A percentile compares a stretch with the other conserved stretches of the same genome.
Evolutionary conservation across 2,797 vertebrate species (phyloP).

Genomic region (Acanthurus lineatus): DNA sequence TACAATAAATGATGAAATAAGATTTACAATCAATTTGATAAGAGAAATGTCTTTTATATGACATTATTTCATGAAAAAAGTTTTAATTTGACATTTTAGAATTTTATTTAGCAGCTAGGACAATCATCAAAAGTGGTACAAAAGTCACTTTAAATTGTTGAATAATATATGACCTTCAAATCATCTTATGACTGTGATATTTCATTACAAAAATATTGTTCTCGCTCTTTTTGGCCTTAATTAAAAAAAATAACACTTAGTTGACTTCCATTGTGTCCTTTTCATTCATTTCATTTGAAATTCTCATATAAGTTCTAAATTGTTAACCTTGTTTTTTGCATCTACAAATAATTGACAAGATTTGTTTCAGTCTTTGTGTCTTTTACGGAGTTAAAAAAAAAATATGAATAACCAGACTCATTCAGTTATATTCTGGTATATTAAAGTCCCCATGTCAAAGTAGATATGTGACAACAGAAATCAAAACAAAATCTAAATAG

Average conservation of each 20-base stretch:
- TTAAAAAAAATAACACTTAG: background rate
- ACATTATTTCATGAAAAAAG: background rate
- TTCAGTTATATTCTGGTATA: constrained; percentile 35
- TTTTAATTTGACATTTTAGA: no score
- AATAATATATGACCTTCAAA: background rate
- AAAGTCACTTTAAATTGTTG: background rate
- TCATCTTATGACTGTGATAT: background rate
- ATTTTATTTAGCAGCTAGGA: background rate
- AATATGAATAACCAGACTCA: constrained; percentile 37
- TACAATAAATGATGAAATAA: background rate
- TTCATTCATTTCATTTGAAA: constrained; percentile 2
- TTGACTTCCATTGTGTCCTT: no score
- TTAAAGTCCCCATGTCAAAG: constrained; percentile 38
- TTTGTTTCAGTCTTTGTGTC: constrained; percentile 13
- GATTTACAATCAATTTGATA: background rate
- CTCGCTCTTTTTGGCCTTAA: background rate
- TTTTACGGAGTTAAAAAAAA: background rate
- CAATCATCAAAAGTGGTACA: background rate
- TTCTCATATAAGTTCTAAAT: constrained; percentile 10
- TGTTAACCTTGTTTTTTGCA: constrained; percentile 3
- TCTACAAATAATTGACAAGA: constrained; percentile 3
- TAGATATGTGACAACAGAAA: constrained; percentile 28
- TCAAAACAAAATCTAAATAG: constrained; percentile 35
- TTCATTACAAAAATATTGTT: background rate
- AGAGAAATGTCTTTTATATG: background rate